Base-by-base conservation (phyloP, 1,140 invertebrate genomes). In the Lepidotrigona ventralis region DNA sequence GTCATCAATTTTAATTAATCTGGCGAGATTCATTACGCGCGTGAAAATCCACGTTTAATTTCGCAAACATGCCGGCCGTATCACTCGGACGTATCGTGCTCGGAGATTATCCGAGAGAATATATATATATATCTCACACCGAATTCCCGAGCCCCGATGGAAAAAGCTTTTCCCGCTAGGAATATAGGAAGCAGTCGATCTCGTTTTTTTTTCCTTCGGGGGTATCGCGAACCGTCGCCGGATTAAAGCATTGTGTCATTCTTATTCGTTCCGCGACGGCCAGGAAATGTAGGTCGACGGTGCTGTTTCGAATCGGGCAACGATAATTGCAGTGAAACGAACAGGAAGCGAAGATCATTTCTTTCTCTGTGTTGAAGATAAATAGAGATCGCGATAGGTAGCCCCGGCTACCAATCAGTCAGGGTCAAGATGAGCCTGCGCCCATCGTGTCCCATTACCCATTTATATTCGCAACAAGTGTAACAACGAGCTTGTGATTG, bases 241-340 rank as follows among this genome's bases (percentile, higher is more conserved):
- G 72, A 81, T 89, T 79, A 64, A 81, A 75, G 60, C 23, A 63
- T 56, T 79, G 68, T 39, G 64, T 64, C 85, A 60, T 85, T 79
- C 76, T 85, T 83, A 77, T 87, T 88, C 83, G 60, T n/a, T 60
- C 29, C 56, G 51, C 70, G 53, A 19, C 54, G 26, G 68, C 53
- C 26, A 33, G 14, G 73, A 81, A 88, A 87, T 87, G 79, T 85
- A 86, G 87, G 66, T 88, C 87, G 39, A 46, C 39, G 39, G 71
- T 58, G 63, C 64, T 53, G 64, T 79, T 87, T 86, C 81, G 83
- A 79, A 8, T 46, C 74, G 79, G 17, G 54, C 72, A 80, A 76
- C 58, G 26, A 39, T 85, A 86, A 87, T 75, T 86, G 39, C 75
- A 58, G 19, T 83, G 53, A 79, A 85, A 73, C 56, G 51, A 26